Evolutionary conservation across 2,113 vertebrate genomes (phyloP).

Genomic region (Ciconia stormi): DNA sequence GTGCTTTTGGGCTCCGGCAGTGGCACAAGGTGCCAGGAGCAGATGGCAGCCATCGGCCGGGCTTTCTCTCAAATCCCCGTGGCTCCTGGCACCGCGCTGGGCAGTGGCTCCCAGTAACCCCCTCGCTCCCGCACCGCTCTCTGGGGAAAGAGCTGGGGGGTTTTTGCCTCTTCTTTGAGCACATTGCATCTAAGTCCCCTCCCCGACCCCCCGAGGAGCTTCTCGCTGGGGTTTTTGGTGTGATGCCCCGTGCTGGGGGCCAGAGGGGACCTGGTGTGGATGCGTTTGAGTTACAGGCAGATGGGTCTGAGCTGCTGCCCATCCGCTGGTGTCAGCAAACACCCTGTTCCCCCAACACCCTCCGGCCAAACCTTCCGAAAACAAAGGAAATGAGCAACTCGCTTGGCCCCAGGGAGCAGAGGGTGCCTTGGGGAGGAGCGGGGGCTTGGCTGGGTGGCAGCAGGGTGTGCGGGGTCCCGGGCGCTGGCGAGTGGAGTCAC

Average conservation of each 20-base stretch:
- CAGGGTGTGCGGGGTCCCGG: accelerated
- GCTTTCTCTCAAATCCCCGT: not conserved
- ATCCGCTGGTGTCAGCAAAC: accelerated
- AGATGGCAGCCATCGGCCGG: slow-evolving; percentile 61
- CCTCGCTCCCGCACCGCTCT: not conserved
- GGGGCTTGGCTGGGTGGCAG: not conserved
- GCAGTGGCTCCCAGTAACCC: slow-evolving; percentile 28
- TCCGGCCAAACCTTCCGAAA: not conserved
- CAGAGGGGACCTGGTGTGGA: not conserved
- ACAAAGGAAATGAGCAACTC: accelerated
- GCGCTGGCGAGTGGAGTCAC: accelerated
- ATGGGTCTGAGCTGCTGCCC: not conserved
- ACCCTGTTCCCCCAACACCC: accelerated
- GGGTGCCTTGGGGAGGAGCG: accelerated
- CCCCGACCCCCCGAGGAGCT: accelerated
- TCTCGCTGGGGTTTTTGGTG: accelerated
- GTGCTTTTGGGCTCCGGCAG: not conserved
- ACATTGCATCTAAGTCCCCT: not conserved
- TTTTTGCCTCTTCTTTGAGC: not conserved
- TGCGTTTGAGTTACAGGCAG: not conserved
- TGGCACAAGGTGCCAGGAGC: slow-evolving; percentile 17
- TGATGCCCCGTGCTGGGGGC: accelerated
- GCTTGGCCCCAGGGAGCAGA: accelerated
- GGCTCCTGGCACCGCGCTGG: slow-evolving; percentile 53
- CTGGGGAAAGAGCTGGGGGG: accelerated